These are phyloP conservation scores for Malthinus flaveolus DNA, from an alignment of 2,888 invertebrate genomes.

Conservation along the genomic window DNA sequence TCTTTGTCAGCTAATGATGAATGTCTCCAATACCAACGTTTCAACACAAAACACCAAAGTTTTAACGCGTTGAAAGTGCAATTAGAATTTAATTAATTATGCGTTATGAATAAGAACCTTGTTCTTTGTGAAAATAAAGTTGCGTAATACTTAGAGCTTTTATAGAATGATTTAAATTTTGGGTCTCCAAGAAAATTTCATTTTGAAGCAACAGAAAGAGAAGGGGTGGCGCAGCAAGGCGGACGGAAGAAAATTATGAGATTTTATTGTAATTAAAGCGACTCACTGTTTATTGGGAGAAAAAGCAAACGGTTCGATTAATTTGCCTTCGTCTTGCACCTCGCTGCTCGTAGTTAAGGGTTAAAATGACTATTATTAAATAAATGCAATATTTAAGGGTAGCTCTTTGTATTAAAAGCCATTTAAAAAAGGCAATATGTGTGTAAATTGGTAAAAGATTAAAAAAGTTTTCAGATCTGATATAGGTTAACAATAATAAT, in stretches of 20 bases:
- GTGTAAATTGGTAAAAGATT: slow-evolving; percentile 23
- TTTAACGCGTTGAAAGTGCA: slow-evolving; percentile 52
- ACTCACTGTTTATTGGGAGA: neutral
- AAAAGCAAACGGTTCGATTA: too few species aligned
- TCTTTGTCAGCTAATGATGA: slow-evolving; percentile 56
- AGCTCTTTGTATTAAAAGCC: neutral
- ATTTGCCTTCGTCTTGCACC: too few species aligned
- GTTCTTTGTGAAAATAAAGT: slow-evolving; percentile 32
- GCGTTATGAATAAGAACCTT: slow-evolving; percentile 49
- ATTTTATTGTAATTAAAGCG: slow-evolving; percentile 29
- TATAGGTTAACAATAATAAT: slow-evolving; percentile 40
- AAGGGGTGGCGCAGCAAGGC: slow-evolving; percentile 25
- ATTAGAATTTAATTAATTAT: slow-evolving; percentile 58
- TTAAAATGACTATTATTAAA: neutral
- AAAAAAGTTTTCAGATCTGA: slow-evolving; percentile 20
- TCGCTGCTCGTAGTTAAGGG: too few species aligned
- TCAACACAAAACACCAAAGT: slow-evolving; percentile 51
- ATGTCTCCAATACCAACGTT: slow-evolving; percentile 52
- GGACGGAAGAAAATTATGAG: slow-evolving; percentile 27
- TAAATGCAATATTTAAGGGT: neutral
- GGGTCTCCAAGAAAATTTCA: slow-evolving; percentile 35
- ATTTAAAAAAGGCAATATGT: slow-evolving; percentile 15
- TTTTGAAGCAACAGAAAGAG: slow-evolving; percentile 22
- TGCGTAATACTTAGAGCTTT: slow-evolving; percentile 32
- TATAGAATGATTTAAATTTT: slow-evolving; percentile 40